Conservation (phyloP, 2,888 invertebrate genomes). For the Drosophila meridiana region DNA sequence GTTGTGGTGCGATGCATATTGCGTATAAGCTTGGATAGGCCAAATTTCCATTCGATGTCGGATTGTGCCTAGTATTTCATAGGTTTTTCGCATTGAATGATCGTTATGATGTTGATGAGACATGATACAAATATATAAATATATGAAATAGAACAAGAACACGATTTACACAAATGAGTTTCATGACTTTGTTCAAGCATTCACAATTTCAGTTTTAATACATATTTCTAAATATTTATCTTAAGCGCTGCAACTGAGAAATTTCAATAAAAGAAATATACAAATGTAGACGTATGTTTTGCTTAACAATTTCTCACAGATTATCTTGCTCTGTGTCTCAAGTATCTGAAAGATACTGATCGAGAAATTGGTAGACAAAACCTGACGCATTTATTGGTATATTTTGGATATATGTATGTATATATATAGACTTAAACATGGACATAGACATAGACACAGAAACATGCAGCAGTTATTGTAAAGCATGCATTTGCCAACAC, state of each 20-base stretch:
- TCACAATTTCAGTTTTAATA: slow-evolving; percentile 28
- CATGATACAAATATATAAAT: slow-evolving; percentile 19
- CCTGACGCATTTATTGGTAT: slow-evolving; percentile 68
- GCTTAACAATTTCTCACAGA: slow-evolving; percentile 55
- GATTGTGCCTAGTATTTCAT: slow-evolving; percentile 94
- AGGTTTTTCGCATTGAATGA: slow-evolving; percentile 57
- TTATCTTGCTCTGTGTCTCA: neutral
- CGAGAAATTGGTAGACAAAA: slow-evolving; percentile 69
- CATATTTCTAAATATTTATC: slow-evolving; percentile 43
- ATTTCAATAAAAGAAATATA: slow-evolving; percentile 64
- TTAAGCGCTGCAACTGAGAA: slow-evolving; percentile 71
- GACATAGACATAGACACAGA: slow-evolving; percentile 53
- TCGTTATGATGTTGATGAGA: slow-evolving; percentile 44
- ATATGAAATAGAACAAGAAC: slow-evolving; percentile 60
- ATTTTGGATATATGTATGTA: slow-evolving; percentile 27
- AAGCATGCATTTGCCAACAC: slow-evolving; percentile 73
- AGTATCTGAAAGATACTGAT: slow-evolving; percentile 13
- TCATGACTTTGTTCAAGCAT: slow-evolving; percentile 49
- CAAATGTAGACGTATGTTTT: slow-evolving; percentile 69
- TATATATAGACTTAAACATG: slow-evolving; percentile 42
- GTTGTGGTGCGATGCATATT: slow-evolving; percentile 99
- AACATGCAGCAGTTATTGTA: slow-evolving; percentile 65
- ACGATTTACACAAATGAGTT: slow-evolving; percentile 65
- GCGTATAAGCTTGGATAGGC: slow-evolving; percentile 98
- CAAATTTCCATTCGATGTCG: slow-evolving; percentile 99